Conservation (phyloP, 2,113 vertebrate species). For the Bettongia penicillata region DNA sequence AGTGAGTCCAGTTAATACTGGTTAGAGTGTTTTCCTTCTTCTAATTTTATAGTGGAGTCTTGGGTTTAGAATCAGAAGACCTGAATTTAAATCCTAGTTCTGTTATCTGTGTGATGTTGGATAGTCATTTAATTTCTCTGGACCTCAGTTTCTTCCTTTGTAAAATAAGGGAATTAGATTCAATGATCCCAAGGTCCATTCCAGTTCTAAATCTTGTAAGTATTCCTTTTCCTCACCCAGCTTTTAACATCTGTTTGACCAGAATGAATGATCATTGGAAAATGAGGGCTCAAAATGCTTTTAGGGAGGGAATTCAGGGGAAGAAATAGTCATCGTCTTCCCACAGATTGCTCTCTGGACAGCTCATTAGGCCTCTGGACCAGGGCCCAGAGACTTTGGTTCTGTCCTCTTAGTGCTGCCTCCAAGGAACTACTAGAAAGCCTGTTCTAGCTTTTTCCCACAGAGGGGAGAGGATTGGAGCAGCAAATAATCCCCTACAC, state of each 20-base stretch:
- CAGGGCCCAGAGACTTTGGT: not conserved
- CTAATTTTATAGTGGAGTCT: not conserved
- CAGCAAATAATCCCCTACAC: not conserved
- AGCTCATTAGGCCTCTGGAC: not conserved
- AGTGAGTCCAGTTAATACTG: not conserved
- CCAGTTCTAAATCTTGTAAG: not conserved
- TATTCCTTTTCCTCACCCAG: not conserved
- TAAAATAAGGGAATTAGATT: not conserved
- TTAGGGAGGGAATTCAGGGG: not conserved
- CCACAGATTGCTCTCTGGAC: not conserved
- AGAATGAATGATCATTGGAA: not conserved
- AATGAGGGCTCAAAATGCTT: not conserved
- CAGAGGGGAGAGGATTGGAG: not conserved
- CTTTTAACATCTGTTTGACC: not conserved
- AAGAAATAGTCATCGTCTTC: not conserved
- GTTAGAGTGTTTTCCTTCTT: not conserved
- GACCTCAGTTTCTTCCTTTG: not conserved
- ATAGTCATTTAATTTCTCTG: not conserved
- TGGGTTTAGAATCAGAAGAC: not conserved
- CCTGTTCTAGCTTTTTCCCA: not conserved
- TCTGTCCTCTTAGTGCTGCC: not conserved
- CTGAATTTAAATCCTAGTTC: not conserved
- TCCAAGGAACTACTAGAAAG: not conserved
- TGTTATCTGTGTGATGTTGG: not conserved
- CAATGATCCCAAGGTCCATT: not conserved